These are phyloP conservation scores for Leucozona laternaria DNA, from an alignment of 2,888 invertebrate genomes.

Conservation along the genomic window DNA sequence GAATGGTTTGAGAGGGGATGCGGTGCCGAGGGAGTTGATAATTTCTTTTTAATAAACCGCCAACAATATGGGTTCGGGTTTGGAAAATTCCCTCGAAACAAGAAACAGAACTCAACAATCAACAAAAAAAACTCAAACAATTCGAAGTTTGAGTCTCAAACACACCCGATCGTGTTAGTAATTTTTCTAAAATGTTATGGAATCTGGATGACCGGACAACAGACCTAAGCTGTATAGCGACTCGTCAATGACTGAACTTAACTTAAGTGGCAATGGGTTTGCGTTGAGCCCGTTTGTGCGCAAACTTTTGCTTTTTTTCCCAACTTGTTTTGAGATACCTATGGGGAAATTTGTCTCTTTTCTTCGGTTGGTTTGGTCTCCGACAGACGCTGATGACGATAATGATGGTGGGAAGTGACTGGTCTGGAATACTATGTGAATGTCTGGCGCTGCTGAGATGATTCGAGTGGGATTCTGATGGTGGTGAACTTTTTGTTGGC, in stretches of 20 bases:
- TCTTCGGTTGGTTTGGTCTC: not conserved
- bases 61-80: not conserved
- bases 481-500: conserved; percentile 36
- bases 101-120: conserved; percentile 59
- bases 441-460: conserved; percentile 40
- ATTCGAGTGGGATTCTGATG: conserved; percentile 29
- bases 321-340: conserved; percentile 8
- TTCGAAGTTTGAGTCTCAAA: conserved; percentile 10
- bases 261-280: conserved; percentile 54
- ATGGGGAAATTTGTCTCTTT: conserved; percentile 43
- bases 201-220: conserved; percentile 30
- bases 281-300: conserved; percentile 24
- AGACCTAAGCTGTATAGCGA: conserved; percentile 56
- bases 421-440: not conserved
- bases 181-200: conserved; percentile 2
- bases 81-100: conserved; percentile 31
- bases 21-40: not conserved
- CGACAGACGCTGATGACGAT: conserved; percentile 39
- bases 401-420: conserved; percentile 60
- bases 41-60: conserved; percentile 10
- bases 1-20: conserved; percentile 3
- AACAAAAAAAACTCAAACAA: conserved; percentile 55
- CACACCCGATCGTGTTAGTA: conserved; percentile 32
- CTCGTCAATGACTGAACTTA: conserved; percentile 65
- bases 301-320: conserved; percentile 26